Evolutionary conservation across 2,888 invertebrate genomes (phyloP).

Genomic region (Alsophila aescularia): DNA sequence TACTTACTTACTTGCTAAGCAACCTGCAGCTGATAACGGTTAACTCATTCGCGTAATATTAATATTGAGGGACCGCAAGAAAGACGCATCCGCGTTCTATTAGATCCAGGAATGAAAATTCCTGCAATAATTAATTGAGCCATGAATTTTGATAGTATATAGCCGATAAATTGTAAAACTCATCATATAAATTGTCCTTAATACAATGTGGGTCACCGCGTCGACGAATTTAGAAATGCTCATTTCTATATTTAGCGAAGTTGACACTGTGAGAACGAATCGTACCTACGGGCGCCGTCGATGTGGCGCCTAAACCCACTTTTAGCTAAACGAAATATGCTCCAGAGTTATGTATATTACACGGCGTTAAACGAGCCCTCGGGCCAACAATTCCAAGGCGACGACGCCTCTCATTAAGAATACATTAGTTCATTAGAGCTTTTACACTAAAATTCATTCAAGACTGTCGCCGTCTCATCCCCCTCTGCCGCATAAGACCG

Average conservation of each 20-base stretch:
- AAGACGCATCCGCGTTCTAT: too few relatives aligned
- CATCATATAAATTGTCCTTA: slow-evolving; percentile 35
- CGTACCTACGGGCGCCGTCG: background rate
- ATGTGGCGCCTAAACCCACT: slow-evolving; percentile 19
- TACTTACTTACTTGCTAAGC: too few relatives aligned
- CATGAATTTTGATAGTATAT: too few relatives aligned
- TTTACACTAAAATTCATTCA: slow-evolving; percentile 41
- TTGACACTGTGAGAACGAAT: slow-evolving; percentile 30
- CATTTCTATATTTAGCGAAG: slow-evolving; percentile 45
- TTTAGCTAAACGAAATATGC: slow-evolving; percentile 38
- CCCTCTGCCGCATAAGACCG: slow-evolving; percentile 8
- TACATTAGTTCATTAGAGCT: slow-evolving; percentile 59
- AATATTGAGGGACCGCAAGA: too few relatives aligned
- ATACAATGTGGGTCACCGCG: slow-evolving; percentile 39
- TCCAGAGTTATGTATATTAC: slow-evolving; percentile 60
- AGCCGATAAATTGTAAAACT: background rate
- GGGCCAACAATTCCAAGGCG: slow-evolving; percentile 42
- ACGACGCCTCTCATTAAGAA: slow-evolving; percentile 57
- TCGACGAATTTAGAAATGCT: slow-evolving; percentile 37
- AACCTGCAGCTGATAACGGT: too few relatives aligned
- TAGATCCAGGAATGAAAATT: too few relatives aligned
- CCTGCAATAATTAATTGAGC: too few relatives aligned
- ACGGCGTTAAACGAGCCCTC: slow-evolving; percentile 56
- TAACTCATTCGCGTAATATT: too few relatives aligned
- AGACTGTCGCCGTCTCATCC: slow-evolving; percentile 2